Base-by-base conservation (phyloP, 2,113 vertebrate genomes). In the Callorhinus ursinus region DNA sequence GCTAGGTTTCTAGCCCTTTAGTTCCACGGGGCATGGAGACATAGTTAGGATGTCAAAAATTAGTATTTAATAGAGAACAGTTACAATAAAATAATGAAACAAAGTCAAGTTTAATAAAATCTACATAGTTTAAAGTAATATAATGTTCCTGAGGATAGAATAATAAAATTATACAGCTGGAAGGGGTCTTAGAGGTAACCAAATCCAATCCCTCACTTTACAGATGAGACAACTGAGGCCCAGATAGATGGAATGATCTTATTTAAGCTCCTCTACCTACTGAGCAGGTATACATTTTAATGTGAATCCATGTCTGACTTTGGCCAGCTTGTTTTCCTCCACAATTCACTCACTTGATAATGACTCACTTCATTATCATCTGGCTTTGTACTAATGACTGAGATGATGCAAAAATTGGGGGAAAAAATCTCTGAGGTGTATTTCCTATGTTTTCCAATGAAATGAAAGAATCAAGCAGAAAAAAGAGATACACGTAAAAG, bases 61-160 rank as follows among this genome's bases (percentile, higher is more conserved):
- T 77, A 31, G 49, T 9, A 91, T 93, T 93, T 95, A 77, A 81
- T 86, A 72, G 63, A 96, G 85, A 95, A 26, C 9, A 91, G 39
- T 65, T 86, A 96, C 51, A 95, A 82, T 90, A 63, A 89, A 97
- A 89, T 39, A 88, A 92, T 31, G 72, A 96, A 79, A 28, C 39
- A 80, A 97, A 90, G 85, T 94, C 69, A 90, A 94, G 67, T 93
- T 90, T 84, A 90, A 90, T 94, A 85, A 97, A 95, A 33, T 22
- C 53, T 85, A 84, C 10, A n/a, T 33, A 19, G 28, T 85, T 93
- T 59, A 94, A 90, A 79, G 26, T 36, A 77, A 81, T 97, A 79
- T 82, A 92, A 76, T 94, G 59, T 81, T 94, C 42, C 55, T 57
- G 36, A 84, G 12, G 18, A 63, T 49, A 91, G 82, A 76, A 36